Evolutionary conservation across 92 coral and sea anemone genomes (phyloP).

Genomic region (Blastomussa wellsi): DNA sequence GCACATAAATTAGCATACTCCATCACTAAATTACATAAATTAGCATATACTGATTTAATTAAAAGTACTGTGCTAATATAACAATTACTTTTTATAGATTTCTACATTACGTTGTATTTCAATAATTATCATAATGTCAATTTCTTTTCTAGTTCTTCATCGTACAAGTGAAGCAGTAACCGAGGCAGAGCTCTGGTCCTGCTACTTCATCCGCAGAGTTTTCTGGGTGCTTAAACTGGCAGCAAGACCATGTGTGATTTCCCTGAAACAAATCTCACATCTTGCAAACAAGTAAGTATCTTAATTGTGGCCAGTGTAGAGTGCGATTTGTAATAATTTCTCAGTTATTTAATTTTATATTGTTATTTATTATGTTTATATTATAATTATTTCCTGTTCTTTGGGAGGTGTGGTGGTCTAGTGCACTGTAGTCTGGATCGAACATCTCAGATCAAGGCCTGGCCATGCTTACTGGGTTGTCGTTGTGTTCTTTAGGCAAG

Average conservation of each 20-base stretch:
- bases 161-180: slow-evolving; percentile 72
- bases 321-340: background rate
- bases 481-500: no score
- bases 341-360: no score
- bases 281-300: slow-evolving; percentile 73
- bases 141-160: slow-evolving; percentile 64
- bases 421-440: no score
- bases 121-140: background rate
- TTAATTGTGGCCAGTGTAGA: background rate
- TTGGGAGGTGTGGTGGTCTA: no score
- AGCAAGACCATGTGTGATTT: slow-evolving; percentile 81
- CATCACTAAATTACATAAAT: no score
- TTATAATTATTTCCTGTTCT: no score
- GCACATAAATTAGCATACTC: background rate
- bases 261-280: slow-evolving; percentile 68
- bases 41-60: background rate
- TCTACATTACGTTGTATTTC: no score
- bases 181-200: slow-evolving; percentile 92
- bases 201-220: slow-evolving; percentile 73
- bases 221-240: slow-evolving; percentile 75
- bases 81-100: background rate
- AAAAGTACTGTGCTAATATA: no score
- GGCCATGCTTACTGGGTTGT: no score
- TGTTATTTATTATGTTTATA: no score
- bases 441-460: no score